Evolutionary conservation across 2,113 vertebrate genomes (phyloP), one percentile per base, ranked within the genome.

Genomic region (Trichechus manatus): DNA sequence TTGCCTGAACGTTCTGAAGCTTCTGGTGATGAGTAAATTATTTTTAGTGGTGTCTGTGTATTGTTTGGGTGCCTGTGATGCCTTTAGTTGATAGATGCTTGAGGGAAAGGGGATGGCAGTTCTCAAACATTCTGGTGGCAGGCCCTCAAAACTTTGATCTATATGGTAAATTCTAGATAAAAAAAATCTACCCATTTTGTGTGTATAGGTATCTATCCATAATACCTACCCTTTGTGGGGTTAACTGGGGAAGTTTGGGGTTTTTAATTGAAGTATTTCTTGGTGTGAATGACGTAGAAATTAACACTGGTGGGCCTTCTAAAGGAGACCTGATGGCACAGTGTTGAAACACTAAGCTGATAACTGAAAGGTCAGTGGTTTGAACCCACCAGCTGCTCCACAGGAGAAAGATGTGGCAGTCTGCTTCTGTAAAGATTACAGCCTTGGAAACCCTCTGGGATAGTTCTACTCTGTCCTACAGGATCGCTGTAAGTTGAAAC

Each of bases 61-160:
- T 36, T 22, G 8, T 47, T 1, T n/a, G 59, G 39, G 25, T 56
- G 53, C 63, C 39, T 94, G 2, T 61, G 42, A 17, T 85, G 1
- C 9, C 56, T 77, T 36, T 77, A 47, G 17, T 63, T 97, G 36
- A 7, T 36, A 63, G 33, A 61, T 22, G 8, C 27, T 77, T 6
- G 0, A 82, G 11, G 14, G 9, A 82, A 91, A 77, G 5, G 59
- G 80, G 23, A 70, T n/a, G 31, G 31, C 0, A n/a, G 44, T 87
- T 92, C 92, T 91, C 66, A 94, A 78, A 75, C 10, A 59, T 47
- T 94, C 90, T 56, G 5, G 33, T 70, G 82, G 64, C 75, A 13
- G 81, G 13, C 9, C 68, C 81, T 78, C 20, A 53, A 83, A 83
- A 70, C 6, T 87, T 77, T 70, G 42, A 5, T 86, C 19, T 93